Evolutionary conservation across 2,797 vertebrate genomes (phyloP), one percentile per base, ranked within the genome.

Genomic region (Xiphorhynchus erythropygius): DNA sequence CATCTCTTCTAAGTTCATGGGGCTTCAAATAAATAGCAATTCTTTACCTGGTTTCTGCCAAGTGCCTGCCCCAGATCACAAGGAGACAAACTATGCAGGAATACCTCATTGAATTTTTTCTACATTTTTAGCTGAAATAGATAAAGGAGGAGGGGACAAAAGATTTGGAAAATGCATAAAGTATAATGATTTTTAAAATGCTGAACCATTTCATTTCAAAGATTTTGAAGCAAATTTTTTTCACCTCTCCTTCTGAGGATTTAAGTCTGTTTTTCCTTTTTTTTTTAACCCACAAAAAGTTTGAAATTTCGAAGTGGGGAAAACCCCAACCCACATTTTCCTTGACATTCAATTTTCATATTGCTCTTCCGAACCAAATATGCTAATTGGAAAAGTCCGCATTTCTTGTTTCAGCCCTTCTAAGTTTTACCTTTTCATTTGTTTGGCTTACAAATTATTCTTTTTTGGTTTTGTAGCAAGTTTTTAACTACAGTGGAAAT

Each of bases 1-100:
- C 4, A 6, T 2, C 11, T 13, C 30, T 25, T 25, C 27, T 22
- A 19, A 77, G 1, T 22, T 42, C 0, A 59, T 9, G 15, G 37
- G 32, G 64, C 77, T 93, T 28, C 42, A 25, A 87, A 44, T 19
- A 78, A 84, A 33, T 16, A 79, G 11, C 11, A 63, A 2, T 33
- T 62, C 52, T 63, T 56, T 63, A 60, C 39, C 18, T 33, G 19
- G 12, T 24, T 77, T 74, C 44, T 69, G 46, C 33, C 62, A n/a
- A 64, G 28, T 27, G 24, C 30, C 65, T 73, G 75, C n/a, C 60
- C 76, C 71, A 69, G 23, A 65, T 13, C 22, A n/a, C 22, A 78
- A 57, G 22, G 10, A 82, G 17, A 85, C 13, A 80, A 80, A 52
- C 2, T 46, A 49, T 11, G 52, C 7, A 41, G 10, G 9, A 87